phyloP scores from a whole-genome alignment of 2,113 vertebrate genomes.

The Plecotus auritus region DNA sequence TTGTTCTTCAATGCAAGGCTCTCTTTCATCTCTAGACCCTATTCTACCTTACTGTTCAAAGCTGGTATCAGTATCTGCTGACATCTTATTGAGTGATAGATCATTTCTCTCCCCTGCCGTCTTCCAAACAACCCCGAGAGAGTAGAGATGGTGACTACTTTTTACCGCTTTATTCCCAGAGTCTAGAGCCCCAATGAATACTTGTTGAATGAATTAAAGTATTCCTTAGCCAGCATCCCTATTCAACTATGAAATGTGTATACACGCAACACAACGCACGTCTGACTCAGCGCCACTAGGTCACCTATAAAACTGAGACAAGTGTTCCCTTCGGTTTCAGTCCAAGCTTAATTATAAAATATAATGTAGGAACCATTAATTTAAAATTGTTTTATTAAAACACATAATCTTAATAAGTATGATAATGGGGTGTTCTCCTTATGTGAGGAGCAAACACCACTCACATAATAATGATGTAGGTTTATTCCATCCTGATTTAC shows the following conservation, averaged over 20 bases:
- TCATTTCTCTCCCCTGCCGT: neutral
- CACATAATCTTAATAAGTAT: neutral
- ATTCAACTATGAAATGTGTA: neutral
- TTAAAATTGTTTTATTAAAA: constrained; percentile 11
- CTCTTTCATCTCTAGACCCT: neutral
- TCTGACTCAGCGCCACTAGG: neutral
- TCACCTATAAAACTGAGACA: neutral
- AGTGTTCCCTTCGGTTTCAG: neutral
- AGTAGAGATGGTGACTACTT: neutral
- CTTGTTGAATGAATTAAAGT: neutral
- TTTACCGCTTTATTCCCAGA: neutral
- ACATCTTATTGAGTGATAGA: neutral
- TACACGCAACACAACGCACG: neutral
- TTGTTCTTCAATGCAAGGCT: neutral
- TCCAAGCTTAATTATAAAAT: neutral
- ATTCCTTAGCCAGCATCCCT: neutral
- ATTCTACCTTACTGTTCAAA: neutral
- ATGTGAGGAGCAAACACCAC: neutral
- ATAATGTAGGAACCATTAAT: neutral
- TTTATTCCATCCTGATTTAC: neutral
- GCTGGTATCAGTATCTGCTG: neutral
- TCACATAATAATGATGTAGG: neutral
- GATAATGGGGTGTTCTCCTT: neutral
- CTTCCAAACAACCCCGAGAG: neutral
- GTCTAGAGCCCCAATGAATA: neutral